These are phyloP conservation scores for Lutjanus campechanus DNA, from an alignment of 2,797 vertebrate genomes.

Conservation along the genomic window DNA sequence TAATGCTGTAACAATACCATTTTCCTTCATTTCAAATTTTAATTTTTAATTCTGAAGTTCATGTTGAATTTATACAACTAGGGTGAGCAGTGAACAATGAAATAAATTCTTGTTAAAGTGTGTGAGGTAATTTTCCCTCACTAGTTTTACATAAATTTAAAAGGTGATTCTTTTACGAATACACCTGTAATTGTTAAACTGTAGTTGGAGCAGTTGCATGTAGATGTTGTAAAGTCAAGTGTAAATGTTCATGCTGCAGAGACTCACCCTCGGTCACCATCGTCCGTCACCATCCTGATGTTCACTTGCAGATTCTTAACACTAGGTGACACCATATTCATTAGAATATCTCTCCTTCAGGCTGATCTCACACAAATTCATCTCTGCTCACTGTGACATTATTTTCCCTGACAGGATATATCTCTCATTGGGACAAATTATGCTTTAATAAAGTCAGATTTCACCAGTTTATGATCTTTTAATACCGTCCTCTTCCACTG, in stretches of 20 bases:
- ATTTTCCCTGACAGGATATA: neutral
- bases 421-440: constrained; percentile 11
- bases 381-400: neutral
- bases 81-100: neutral
- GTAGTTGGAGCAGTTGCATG: neutral
- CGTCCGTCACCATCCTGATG: neutral
- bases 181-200: neutral
- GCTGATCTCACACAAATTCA: neutral
- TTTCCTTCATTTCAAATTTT: neutral
- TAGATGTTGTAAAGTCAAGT: neutral
- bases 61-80: neutral
- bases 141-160: neutral
- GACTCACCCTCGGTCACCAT: neutral
- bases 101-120: neutral
- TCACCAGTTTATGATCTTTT: constrained; percentile 18
- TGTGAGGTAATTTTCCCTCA: neutral
- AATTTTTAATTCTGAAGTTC: neutral
- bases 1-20: neutral
- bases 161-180: neutral
- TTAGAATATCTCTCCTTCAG: neutral
- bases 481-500: neutral
- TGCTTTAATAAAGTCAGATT: constrained; percentile 30
- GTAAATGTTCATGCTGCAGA: neutral
- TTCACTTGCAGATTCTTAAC: constrained; percentile 54
- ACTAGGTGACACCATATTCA: constrained; percentile 71